phyloP scores from a whole-genome alignment of 2,888 invertebrate genomes.

The Amorpha juglandis region DNA sequence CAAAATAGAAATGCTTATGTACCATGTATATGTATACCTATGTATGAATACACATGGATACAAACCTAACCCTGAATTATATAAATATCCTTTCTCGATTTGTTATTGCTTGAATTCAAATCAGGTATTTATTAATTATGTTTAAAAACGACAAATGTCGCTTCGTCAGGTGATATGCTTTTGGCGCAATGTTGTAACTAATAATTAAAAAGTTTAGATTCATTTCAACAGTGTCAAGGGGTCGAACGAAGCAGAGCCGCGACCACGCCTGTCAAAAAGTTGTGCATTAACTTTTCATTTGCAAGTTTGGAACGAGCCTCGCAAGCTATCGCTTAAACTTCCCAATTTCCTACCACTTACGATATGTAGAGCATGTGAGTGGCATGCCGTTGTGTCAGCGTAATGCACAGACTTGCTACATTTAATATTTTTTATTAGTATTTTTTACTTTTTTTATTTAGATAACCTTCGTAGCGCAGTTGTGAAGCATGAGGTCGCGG shows the following conservation, averaged over 20 bases:
- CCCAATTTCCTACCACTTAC: constrained; percentile 56
- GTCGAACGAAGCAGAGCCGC: constrained; percentile 53
- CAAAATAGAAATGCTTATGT: too few relatives aligned
- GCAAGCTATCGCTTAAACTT: constrained; percentile 60
- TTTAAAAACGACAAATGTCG: constrained; percentile 28
- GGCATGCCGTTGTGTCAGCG: constrained; percentile 27
- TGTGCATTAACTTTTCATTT: constrained; percentile 80
- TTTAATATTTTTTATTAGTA: too few relatives aligned
- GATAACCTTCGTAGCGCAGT: too few relatives aligned
- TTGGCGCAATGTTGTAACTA: constrained; percentile 54
- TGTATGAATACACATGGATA: too few relatives aligned
- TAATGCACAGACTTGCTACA: background rate
- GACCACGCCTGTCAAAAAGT: constrained; percentile 70
- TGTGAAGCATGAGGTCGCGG: too few relatives aligned
- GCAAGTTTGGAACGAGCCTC: constrained; percentile 68
- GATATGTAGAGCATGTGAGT: constrained; percentile 50
- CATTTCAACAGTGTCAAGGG: constrained; percentile 61
- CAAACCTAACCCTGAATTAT: too few relatives aligned
- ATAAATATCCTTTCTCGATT: too few relatives aligned
- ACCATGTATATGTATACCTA: too few relatives aligned
- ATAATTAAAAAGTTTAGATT: constrained; percentile 75
- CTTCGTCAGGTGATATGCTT: constrained; percentile 49
- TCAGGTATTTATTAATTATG: too few relatives aligned
- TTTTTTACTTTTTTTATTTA: too few relatives aligned
- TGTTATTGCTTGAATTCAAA: too few relatives aligned